Percentiles rank a stretch among this genome's conserved stretches.
These are phyloP conservation scores for Hyperoplus immaculatus DNA, from an alignment of 2,797 vertebrate species.

Conservation along the genomic window DNA sequence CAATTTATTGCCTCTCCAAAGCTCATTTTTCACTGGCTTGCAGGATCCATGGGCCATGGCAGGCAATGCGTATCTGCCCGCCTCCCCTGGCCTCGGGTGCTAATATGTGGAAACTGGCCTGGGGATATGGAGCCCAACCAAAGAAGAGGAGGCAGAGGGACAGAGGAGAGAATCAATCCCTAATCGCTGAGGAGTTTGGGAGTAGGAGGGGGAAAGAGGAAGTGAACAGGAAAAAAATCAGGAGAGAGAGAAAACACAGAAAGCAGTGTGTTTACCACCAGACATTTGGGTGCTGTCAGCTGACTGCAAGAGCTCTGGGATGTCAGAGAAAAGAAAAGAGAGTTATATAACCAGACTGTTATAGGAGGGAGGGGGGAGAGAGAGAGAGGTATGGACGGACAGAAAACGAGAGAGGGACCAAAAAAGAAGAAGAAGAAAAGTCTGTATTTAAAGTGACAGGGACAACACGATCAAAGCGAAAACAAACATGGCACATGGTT, in stretches of 20 bases:
- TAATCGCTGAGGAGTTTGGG: constrained; percentile 80
- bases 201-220: constrained; percentile 63
- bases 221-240: constrained; percentile 43
- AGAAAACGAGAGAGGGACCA: constrained; percentile 60
- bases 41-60: constrained; percentile 84
- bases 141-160: constrained; percentile 82
- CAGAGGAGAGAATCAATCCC: constrained; percentile 85
- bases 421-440: constrained; percentile 32
- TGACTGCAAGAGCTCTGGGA: constrained; percentile 81
- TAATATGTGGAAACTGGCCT: constrained; percentile 88
- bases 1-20: constrained; percentile 91
- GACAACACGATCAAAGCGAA: constrained; percentile 69
- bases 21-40: constrained; percentile 90
- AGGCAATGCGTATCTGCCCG: constrained; percentile 87
- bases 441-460: constrained; percentile 75
- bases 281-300: constrained; percentile 83
- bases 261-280: constrained; percentile 81
- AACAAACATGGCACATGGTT: constrained; percentile 48
- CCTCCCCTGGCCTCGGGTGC: constrained; percentile 86
- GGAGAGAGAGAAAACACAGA: constrained; percentile 68
- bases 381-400: constrained; percentile 54
- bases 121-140: constrained; percentile 83
- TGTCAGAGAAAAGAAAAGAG: constrained; percentile 76
- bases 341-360: constrained; percentile 84
- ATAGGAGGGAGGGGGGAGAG: constrained; percentile 62